A percentile compares a stretch with the other conserved stretches of the same genome.
These are phyloP conservation scores for Drosophila dunni DNA, from an alignment of 1,140 invertebrate species.

Conservation along the genomic window DNA sequence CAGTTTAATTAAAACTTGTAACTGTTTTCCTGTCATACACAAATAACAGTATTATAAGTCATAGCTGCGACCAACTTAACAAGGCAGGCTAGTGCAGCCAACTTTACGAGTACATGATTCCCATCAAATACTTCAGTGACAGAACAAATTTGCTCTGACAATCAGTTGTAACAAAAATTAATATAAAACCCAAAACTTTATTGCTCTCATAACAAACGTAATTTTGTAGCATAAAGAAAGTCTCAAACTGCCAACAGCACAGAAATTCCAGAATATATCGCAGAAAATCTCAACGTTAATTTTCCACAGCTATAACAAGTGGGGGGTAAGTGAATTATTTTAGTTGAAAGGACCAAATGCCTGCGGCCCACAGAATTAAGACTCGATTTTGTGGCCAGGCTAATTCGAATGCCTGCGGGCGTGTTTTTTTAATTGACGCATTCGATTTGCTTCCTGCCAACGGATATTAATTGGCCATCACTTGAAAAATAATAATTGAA, in stretches of 20 bases:
- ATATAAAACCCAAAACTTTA: background rate
- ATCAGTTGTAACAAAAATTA: too few relatives aligned
- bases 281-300: background rate
- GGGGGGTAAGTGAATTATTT: background rate
- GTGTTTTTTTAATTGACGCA: constrained; percentile 32
- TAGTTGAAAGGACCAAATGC: background rate
- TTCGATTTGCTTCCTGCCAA: background rate
- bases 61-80: too few relatives aligned
- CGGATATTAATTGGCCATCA: constrained; percentile 41
- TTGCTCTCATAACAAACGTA: background rate
- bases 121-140: too few relatives aligned
- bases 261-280: background rate
- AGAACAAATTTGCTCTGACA: too few relatives aligned
- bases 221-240: too few relatives aligned
- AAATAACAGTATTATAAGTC: too few relatives aligned
- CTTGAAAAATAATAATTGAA: constrained; percentile 26
- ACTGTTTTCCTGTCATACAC: too few relatives aligned
- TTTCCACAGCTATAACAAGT: background rate
- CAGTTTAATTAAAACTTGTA: too few relatives aligned
- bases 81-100: too few relatives aligned
- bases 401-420: constrained; percentile 15
- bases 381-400: background rate
- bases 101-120: too few relatives aligned
- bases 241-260: background rate
- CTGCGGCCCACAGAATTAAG: background rate